phyloP scores from a whole-genome alignment of 2,113 vertebrate species.

The Alethe castanea region DNA sequence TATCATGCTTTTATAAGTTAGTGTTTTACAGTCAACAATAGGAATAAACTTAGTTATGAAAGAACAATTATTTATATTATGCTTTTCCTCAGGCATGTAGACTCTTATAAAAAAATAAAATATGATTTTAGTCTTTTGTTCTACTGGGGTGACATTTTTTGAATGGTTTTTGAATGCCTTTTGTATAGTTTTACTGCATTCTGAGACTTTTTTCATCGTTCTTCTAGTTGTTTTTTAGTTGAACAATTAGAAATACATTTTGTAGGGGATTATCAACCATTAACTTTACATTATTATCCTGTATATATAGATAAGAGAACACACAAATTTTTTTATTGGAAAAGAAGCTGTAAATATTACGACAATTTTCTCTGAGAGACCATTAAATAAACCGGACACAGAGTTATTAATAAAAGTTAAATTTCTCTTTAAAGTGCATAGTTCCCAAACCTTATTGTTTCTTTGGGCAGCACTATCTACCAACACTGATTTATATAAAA shows the following conservation, averaged over 20 bases:
- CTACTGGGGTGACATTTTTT: accelerated
- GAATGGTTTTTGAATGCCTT: not conserved
- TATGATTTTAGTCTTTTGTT: not conserved
- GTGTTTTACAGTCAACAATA: not conserved
- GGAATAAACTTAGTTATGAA: not conserved
- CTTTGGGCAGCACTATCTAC: not conserved
- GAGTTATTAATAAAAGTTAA: not conserved
- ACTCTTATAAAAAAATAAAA: not conserved
- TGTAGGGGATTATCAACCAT: not conserved
- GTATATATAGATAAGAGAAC: not conserved
- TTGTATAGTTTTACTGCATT: not conserved
- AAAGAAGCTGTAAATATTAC: not conserved
- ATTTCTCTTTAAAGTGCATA: not conserved
- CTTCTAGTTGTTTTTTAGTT: not conserved
- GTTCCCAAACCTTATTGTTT: not conserved
- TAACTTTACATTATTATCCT: not conserved
- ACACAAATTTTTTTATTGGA: not conserved
- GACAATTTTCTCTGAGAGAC: not conserved
- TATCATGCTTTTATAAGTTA: not conserved
- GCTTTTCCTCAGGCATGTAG: not conserved
- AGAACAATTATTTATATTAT: not conserved
- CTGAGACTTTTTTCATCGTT: not conserved
- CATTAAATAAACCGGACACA: not conserved
- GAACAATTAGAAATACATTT: not conserved
- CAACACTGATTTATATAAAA: not conserved